A percentile compares a stretch with the other conserved stretches of the same genome.
Conservation (phyloP, 2,888 invertebrate species). For the Erpobdella octoculata region DNA sequence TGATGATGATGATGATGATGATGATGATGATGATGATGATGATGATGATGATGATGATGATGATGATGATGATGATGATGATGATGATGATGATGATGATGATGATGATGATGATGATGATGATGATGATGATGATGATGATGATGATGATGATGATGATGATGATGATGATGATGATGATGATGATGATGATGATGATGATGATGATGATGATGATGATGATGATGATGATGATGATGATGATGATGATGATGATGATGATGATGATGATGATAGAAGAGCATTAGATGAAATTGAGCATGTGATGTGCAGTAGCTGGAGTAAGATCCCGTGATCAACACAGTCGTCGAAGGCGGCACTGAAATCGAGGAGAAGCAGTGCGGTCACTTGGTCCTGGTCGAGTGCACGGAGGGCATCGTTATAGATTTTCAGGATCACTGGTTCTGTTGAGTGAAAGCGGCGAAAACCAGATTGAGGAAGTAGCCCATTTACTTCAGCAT, state of each 20-base stretch:
- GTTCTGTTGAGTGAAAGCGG: no score
- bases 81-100: slow-evolving; percentile 15
- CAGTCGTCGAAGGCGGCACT: no score
- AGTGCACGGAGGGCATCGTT: no score
- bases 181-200: slow-evolving; percentile 15
- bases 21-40: slow-evolving; percentile 23
- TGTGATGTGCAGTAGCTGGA: no score
- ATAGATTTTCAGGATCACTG: no score
- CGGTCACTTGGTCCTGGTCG: no score
- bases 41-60: slow-evolving; percentile 41
- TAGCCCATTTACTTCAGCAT: no score
- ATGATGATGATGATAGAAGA: slow-evolving; percentile 34
- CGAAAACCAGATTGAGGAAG: no score
- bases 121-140: slow-evolving; percentile 45
- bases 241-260: slow-evolving; percentile 34
- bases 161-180: slow-evolving; percentile 11
- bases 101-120: slow-evolving; percentile 44
- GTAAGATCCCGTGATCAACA: no score
- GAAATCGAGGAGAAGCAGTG: no score
- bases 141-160: slow-evolving; percentile 43
- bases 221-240: neutral
- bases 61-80: slow-evolving; percentile 31
- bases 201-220: slow-evolving; percentile 3
- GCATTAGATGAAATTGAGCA: no score
- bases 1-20: neutral